Base-by-base conservation (phyloP, 2,888 invertebrate genomes). In the Tenthredo amoena region DNA sequence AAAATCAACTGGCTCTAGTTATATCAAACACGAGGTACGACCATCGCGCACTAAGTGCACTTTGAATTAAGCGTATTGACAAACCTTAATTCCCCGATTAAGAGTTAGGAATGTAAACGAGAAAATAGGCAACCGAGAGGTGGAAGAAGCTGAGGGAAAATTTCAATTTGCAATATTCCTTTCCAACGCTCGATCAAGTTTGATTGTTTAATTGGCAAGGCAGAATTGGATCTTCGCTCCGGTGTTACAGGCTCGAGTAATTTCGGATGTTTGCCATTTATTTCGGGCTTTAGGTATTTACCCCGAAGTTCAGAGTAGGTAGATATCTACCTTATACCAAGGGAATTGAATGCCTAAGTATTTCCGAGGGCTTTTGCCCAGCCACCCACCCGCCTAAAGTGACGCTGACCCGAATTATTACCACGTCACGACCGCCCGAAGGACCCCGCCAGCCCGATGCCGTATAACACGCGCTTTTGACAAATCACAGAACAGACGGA, bases 151-250 rank as follows among this genome's bases (percentile, higher is more conserved):
- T 62, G 37, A 50, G 26, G 37, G 81, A 62, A 62, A 81, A 62
- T 81, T 81, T 40, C 81, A 81, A 81, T 81, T 81, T 81, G 81
- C 58, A 81, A 81, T 81, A 58, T 62, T 81, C 81, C 81, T 58
- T 58, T 62, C 40, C n/a, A 40, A 62, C 62, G 81, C 58, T 81
- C 62, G 81, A 81, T 81, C 81, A 62, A 81, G 81, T 81, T 81
- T 81, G 81, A 81, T 81, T 81, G 81, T 81, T 81, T 81, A 81
- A 81, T 81, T 81, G 81, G 81, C 62, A 62, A 40, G 81, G 81
- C 62, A 37, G 81, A 81, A 81, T 81, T 81, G 62, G 62, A 62
- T 58, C 40, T 81, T 81, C 62, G n/a, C 58, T 62, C 3, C 81
- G 40, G 40, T 21, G 81, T 81, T 62, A 62, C 81, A 40, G 58